These are phyloP conservation scores for Rotaria socialis DNA, from an alignment of 2,888 invertebrate species.

Conservation along the genomic window DNA sequence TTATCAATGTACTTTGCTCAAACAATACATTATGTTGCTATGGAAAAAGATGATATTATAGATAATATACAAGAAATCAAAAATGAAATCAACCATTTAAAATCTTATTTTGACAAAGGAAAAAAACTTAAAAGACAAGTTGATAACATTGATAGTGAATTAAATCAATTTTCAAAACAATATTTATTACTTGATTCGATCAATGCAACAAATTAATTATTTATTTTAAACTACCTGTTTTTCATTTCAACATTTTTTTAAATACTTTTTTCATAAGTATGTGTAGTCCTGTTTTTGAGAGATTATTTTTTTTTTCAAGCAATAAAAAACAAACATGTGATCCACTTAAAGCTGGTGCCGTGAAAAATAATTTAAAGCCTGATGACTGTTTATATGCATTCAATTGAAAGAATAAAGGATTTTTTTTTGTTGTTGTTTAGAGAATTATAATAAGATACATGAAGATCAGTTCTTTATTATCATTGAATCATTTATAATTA, in stretches of 20 bases:
- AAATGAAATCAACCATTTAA: neutral
- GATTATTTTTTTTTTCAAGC: neutral
- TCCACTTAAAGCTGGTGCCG: too few species aligned
- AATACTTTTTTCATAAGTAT: neutral
- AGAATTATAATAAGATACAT: too few species aligned
- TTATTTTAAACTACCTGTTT: neutral
- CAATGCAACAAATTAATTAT: neutral
- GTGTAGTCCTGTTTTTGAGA: neutral
- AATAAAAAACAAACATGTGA: neutral
- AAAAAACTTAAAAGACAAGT: neutral
- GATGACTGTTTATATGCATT: too few species aligned
- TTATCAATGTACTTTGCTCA: slow-evolving; percentile 45
- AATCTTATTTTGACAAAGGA: neutral
- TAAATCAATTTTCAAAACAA: slow-evolving; percentile 19
- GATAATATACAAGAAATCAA: slow-evolving; percentile 42
- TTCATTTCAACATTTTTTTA: neutral
- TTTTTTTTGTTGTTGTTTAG: too few species aligned
- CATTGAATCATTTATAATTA: too few species aligned
- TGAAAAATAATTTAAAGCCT: too few species aligned
- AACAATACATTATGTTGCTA: slow-evolving; percentile 41
- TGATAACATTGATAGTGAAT: neutral
- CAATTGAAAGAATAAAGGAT: too few species aligned
- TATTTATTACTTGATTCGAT: neutral
- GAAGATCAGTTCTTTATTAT: too few species aligned
- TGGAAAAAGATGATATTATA: slow-evolving; percentile 42